These are phyloP conservation scores for Mustelus asterias DNA, from an alignment of 2,113 vertebrate species.

Conservation along the genomic window DNA sequence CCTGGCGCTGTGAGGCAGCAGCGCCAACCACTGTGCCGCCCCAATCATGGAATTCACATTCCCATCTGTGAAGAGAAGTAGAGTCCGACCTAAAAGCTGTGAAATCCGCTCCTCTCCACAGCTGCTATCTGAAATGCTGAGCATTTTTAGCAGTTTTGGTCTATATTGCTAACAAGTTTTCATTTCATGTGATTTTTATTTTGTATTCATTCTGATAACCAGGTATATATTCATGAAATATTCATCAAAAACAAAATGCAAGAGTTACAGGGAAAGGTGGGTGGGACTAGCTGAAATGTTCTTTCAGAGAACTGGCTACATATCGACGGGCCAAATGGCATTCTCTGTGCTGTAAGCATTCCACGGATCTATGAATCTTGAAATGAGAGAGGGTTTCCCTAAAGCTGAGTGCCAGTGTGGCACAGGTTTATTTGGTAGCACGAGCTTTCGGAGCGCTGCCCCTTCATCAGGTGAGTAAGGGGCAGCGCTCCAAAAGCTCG, in stretches of 20 bases:
- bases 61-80: background rate
- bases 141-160: background rate
- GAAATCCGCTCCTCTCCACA: background rate
- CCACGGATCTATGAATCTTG: background rate
- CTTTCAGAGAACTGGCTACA: background rate
- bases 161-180: background rate
- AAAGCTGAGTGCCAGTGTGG: background rate
- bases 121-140: background rate
- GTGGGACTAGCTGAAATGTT: background rate
- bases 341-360: background rate
- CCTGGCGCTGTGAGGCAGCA: no score
- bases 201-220: background rate
- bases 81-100: background rate
- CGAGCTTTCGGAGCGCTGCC: no score
- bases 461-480: no score
- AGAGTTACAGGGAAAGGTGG: background rate
- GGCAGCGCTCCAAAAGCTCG: no score
- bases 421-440: no score
- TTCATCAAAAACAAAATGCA: background rate
- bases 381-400: background rate
- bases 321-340: background rate
- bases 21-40: no score
- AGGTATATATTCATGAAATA: background rate
- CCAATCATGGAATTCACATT: no score
- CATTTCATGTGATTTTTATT: background rate